Conservation (phyloP, 2,113 vertebrate genomes). For the Brevimyrus niger region DNA sequence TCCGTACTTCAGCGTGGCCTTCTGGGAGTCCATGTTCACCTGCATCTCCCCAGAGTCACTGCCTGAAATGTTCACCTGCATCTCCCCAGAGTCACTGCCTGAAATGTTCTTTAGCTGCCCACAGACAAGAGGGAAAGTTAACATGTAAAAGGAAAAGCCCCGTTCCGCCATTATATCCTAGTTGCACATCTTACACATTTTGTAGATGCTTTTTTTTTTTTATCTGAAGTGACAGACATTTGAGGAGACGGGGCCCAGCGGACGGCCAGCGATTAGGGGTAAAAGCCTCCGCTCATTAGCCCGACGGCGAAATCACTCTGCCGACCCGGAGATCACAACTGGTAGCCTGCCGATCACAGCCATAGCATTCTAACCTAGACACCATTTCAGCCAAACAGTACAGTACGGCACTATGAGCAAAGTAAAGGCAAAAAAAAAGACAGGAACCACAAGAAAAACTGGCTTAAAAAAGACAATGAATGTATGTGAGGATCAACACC, state of each 20-base stretch:
- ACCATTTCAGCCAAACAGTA: not conserved
- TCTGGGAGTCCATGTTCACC: not conserved
- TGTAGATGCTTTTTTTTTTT: not conserved
- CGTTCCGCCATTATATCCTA: not conserved
- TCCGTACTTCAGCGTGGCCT: conserved; percentile 46
- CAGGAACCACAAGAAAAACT: not conserved
- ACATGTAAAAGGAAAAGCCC: not conserved
- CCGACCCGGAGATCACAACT: not conserved
- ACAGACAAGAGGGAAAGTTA: not conserved
- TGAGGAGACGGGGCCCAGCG: not conserved
- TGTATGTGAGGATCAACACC: not conserved
- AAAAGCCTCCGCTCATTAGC: not conserved
- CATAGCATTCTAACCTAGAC: not conserved
- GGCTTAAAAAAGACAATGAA: not conserved
- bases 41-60: conserved; percentile 30
- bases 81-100: conserved; percentile 35
- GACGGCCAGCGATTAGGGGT: not conserved
- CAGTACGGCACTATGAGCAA: not conserved
- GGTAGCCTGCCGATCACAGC: not conserved
- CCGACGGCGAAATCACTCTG: not conserved
- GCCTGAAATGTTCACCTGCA: not conserved
- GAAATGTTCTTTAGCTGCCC: conserved; percentile 61
- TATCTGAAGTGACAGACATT: not conserved
- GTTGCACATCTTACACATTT: not conserved
- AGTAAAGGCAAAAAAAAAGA: not conserved